These are phyloP conservation scores for Pyrgilauda ruficollis DNA, from an alignment of 2,113 vertebrate species.

Conservation along the genomic window DNA sequence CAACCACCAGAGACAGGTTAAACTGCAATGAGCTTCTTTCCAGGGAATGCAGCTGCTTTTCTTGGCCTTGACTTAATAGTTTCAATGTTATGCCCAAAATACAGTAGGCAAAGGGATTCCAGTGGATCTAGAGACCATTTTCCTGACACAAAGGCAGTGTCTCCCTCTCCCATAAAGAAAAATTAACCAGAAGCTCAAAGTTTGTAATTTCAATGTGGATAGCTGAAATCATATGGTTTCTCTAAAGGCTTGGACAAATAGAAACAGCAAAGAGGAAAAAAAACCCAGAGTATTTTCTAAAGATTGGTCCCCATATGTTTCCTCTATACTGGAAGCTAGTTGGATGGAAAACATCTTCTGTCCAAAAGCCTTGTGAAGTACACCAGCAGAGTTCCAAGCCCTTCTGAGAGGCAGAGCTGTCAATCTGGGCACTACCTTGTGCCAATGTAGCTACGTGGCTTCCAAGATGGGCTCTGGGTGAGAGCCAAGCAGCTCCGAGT, in stretches of 20 bases:
- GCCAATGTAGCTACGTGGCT: fast-evolving
- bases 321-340: background rate
- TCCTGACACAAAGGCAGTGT: background rate
- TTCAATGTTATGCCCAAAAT: background rate
- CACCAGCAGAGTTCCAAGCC: background rate
- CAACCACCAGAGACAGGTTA: background rate
- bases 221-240: background rate
- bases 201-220: background rate
- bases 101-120: background rate
- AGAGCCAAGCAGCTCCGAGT: background rate
- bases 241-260: background rate
- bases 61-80: background rate
- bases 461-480: background rate
- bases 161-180: background rate
- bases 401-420: background rate
- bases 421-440: background rate
- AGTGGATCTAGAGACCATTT: background rate
- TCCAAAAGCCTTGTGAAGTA: background rate
- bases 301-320: background rate
- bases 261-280: background rate
- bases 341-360: background rate
- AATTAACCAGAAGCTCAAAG: background rate
- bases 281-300: background rate
- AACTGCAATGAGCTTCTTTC: background rate
- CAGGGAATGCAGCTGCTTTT: background rate